Conservation (phyloP, 2,888 invertebrate species). For the Uropetala carovei region DNA sequence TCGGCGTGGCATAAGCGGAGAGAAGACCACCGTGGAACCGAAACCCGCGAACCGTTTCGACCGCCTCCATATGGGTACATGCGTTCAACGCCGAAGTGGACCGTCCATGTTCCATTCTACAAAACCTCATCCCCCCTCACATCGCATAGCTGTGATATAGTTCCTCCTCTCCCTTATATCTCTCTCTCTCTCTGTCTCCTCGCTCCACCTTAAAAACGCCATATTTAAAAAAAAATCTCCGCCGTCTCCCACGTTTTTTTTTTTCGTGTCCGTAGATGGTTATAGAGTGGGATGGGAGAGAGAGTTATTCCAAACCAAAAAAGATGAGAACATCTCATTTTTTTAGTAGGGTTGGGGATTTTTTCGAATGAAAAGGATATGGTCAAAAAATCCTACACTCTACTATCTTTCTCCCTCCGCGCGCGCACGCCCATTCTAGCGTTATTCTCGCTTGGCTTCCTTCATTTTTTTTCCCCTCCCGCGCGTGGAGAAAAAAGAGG, state of each 20-base stretch:
- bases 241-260: background rate
- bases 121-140: background rate
- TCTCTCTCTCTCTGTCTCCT: background rate
- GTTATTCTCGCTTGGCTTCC: background rate
- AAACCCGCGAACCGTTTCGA: background rate
- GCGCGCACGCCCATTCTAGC: background rate
- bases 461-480: constrained; percentile 13
- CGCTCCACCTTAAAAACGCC: background rate
- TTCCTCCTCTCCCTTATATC: background rate
- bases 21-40: background rate
- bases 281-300: background rate
- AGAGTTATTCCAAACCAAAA: constrained; percentile 1
- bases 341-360: constrained; percentile 1
- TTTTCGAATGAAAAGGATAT: constrained; percentile 24
- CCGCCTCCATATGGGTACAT: background rate
- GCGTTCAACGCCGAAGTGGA: background rate
- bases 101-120: background rate
- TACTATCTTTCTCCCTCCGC: background rate
- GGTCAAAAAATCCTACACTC: background rate
- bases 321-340: background rate
- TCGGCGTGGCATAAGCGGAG: background rate
- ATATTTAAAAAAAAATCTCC: background rate
- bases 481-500: background rate
- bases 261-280: background rate
- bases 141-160: background rate